These are phyloP conservation scores for Dorcus parallelipipedus DNA, from an alignment of 2,888 invertebrate species.

Conservation along the genomic window DNA sequence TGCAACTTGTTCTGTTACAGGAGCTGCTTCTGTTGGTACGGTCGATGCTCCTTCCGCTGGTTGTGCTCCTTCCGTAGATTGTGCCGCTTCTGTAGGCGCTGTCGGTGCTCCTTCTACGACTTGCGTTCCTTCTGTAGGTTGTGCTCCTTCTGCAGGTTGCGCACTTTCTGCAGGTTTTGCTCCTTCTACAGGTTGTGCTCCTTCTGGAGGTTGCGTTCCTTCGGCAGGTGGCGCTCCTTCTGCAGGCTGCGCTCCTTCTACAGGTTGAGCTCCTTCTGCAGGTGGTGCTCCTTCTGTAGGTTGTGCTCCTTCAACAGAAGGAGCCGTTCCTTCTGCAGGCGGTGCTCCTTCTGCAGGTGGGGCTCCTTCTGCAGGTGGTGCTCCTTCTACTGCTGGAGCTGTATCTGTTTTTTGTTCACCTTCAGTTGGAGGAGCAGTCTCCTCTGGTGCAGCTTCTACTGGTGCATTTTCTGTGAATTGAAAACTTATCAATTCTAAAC, in stretches of 20 bases:
- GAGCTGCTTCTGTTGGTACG: conserved; percentile 29
- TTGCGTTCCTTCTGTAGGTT: conserved; percentile 36
- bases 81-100: conserved; percentile 35
- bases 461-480: conserved; percentile 4
- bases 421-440: conserved; percentile 25
- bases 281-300: conserved; percentile 40
- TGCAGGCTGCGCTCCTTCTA: conserved; percentile 36
- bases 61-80: conserved; percentile 34
- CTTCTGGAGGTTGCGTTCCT: conserved; percentile 38
- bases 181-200: conserved; percentile 31
- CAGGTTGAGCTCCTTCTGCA: conserved; percentile 38
- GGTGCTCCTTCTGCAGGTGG: conserved; percentile 36
- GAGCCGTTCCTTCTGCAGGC: conserved; percentile 40
- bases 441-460: conserved; percentile 21
- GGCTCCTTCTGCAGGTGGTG: conserved; percentile 38
- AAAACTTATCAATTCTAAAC: background rate
- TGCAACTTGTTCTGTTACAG: conserved; percentile 26
- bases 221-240: conserved; percentile 38
- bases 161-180: conserved; percentile 37
- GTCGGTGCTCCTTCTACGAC: conserved; percentile 34
- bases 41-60: conserved; percentile 33
- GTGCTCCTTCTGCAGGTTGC: conserved; percentile 43
- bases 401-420: conserved; percentile 14
- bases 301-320: conserved; percentile 32
- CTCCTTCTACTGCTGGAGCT: conserved; percentile 26